Evolutionary conservation across 2,888 invertebrate genomes (phyloP).

Genomic region (Scaptodrosophila latifasciaeformis): DNA sequence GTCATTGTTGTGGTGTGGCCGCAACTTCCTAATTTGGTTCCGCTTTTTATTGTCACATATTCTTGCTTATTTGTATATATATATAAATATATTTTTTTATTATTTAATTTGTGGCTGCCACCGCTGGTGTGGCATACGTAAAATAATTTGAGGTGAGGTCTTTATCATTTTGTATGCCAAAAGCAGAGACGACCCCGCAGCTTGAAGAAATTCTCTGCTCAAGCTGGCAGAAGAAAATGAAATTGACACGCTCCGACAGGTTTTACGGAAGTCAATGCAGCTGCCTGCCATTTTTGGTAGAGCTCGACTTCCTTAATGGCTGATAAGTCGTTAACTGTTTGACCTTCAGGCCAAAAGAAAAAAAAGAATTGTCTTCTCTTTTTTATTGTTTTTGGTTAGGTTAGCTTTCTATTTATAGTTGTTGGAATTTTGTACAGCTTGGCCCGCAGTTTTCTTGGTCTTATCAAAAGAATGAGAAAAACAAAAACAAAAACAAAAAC

Average conservation of each 20-base stretch:
- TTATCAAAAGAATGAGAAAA: background rate
- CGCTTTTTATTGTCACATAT: slow-evolving; percentile 51
- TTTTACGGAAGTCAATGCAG: slow-evolving; percentile 47
- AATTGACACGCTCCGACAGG: slow-evolving; percentile 39
- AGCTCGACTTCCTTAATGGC: slow-evolving; percentile 37
- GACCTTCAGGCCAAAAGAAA: slow-evolving; percentile 52
- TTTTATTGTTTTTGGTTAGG: slow-evolving; percentile 15
- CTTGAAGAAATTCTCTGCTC: slow-evolving; percentile 26
- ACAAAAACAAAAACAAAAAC: slow-evolving; percentile 10
- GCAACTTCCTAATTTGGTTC: slow-evolving; percentile 68
- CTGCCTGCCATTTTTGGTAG: slow-evolving; percentile 9
- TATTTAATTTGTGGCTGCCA: slow-evolving; percentile 45
- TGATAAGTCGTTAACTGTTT: background rate
- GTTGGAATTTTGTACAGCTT: background rate
- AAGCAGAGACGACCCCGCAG: too few relatives aligned
- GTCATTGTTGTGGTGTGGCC: slow-evolving; percentile 37
- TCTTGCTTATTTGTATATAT: slow-evolving; percentile 1
- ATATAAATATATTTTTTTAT: slow-evolving; percentile 37
- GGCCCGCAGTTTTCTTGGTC: background rate
- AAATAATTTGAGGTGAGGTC: slow-evolving; percentile 23
- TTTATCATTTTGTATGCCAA: slow-evolving; percentile 58
- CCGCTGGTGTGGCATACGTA: slow-evolving; percentile 52
- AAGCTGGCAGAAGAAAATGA: slow-evolving; percentile 42
- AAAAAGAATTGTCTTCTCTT: background rate
- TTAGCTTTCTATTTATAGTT: slow-evolving; percentile 52